Base-by-base conservation (phyloP, 2,888 invertebrate genomes). In the Stramonita haemastoma region DNA sequence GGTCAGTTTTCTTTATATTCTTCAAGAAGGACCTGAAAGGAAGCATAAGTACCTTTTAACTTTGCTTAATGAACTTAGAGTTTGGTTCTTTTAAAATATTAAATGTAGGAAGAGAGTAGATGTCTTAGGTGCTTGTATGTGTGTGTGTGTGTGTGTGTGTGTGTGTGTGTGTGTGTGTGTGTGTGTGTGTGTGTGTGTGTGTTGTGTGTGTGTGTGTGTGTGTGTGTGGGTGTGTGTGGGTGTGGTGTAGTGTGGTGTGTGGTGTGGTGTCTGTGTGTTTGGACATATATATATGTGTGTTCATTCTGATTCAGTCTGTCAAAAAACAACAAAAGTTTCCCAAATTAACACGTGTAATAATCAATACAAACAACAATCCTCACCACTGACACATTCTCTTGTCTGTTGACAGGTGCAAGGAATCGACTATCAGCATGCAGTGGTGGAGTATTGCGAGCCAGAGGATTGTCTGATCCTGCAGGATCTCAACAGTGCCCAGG, bases 401-500 rank as follows among this genome's bases (percentile, higher is more conserved):
- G 19, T 66, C 26, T 60, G 22, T 60, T 91, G 93, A 32, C 93
- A 96, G 96, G 91, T 93, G 29, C 91, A 92, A 34, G 94, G 94
- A n/a, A 93, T 96, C 0, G 96, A 96, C 91, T 93, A 93, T 60
- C 96, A 96, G 90, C 96, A 96, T 93, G 96, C 96, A 34, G 93
- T 96, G 1, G 93, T 96, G 70, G 96, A 96, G 89, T 96, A 94
- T 92, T 94, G 94, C 87, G 95, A 95, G 57, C 93, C 94, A 73
- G 96, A 96, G 87, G 94, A 95, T 66, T 95, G 95, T 88, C 96
- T 93, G 90, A 94, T 96, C 4, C 92, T 96, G 8, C 95, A 96
- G 92, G 96, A 96, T 92, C 92, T 96, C 36, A 96, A 96, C 92
- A 95, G 96, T 8, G 93, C 94, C n/a, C 95, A 95, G 90, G 96